These are phyloP conservation scores for Sterna hirundo DNA, from an alignment of 2,113 vertebrate genomes.

Conservation along the genomic window DNA sequence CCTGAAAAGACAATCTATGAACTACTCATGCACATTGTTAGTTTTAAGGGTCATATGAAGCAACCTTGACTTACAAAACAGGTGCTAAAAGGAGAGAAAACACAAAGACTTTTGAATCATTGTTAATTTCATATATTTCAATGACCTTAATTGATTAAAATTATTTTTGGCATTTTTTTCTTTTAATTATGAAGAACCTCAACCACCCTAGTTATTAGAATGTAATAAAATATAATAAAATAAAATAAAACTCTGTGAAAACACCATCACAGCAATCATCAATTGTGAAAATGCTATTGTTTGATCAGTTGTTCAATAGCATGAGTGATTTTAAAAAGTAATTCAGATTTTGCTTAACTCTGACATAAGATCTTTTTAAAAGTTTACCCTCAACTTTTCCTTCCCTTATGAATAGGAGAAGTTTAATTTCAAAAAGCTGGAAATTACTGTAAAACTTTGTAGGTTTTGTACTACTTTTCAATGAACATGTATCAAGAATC, in stretches of 20 bases:
- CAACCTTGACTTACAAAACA: not conserved
- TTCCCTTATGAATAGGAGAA: not conserved
- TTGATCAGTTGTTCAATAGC: not conserved
- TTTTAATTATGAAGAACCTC: not conserved
- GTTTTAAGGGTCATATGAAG: not conserved
- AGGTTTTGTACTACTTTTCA: not conserved
- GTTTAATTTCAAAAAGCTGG: not conserved
- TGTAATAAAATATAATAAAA: not conserved
- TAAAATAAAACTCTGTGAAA: not conserved
- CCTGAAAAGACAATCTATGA: not conserved
- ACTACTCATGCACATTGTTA: not conserved
- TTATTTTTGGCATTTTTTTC: rapidly evolving
- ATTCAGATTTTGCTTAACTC: not conserved
- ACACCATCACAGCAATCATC: not conserved
- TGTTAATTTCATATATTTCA: not conserved
- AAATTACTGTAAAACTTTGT: not conserved
- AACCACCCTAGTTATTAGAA: not conserved
- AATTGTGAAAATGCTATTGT: not conserved
- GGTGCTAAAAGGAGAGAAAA: not conserved
- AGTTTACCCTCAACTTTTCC: not conserved
- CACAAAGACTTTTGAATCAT: not conserved
- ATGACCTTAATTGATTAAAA: not conserved
- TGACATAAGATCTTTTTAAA: not conserved
- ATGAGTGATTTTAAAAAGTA: not conserved
- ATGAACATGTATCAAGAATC: rapidly evolving